Evolutionary conservation across 2,797 vertebrate species (phyloP), one percentile per base, ranked within the genome.

Genomic region (Artibeus jamaicensis): DNA sequence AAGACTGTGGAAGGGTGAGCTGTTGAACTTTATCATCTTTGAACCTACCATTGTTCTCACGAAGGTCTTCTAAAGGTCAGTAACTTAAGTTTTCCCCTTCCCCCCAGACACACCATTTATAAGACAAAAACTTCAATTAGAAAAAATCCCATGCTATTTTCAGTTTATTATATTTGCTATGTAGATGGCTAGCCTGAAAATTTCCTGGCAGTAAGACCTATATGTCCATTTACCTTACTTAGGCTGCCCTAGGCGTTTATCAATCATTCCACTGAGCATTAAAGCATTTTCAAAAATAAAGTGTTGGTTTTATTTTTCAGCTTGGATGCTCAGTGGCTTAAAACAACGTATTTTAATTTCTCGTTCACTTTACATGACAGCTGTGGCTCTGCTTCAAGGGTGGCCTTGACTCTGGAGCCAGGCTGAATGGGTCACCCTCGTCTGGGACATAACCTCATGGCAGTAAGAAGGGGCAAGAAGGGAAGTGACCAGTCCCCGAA

Each of bases 11-110:
- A 92, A 86, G 19, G 22, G 46, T 89, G 57, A 95, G 95, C 73
- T 71, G 48, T 83, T 59, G 71, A 90, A 82, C 44, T 87, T 87
- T 85, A 81, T 86, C 83, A 74, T 91, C 93, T 92, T 81, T 93
- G 91, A 96, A 87, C 34, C 44, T 89, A 34, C 79, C 12, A 1
- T 93, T 97, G 89, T 96, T 94, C 78, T 94, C 81, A 42, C 12
- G 14, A 86, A 91, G 73, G 83, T 92, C 84, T 96, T 92, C 81
- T 93, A 89, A 93, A 97, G 96, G 95, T 96, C 90, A 92, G 76
- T 79, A 46, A 62, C 50, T 95, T 32, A 26, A 55, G 19, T 87
- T 86, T 85, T 39, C 18, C n/a, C 2, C 22, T 10, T 11, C 7
- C 6, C 42, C 6, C 34, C 29, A 50, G 73, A 50, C 37, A 67